phyloP scores from a whole-genome alignment of 2,888 invertebrate genomes.

The Ennomos erosarius region DNA sequence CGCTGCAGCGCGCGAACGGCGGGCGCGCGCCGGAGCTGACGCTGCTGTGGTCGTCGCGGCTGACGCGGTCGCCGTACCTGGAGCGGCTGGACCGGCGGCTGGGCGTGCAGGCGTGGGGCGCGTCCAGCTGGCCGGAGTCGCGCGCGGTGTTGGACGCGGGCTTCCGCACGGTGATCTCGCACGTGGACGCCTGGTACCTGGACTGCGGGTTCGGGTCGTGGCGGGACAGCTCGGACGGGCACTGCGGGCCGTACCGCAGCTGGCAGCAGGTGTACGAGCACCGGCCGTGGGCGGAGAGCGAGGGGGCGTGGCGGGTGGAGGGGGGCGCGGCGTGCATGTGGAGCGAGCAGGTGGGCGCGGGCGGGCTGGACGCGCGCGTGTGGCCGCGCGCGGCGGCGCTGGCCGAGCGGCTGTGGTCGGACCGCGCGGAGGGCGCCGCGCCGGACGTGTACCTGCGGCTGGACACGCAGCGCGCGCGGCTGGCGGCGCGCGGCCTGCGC shows the following conservation, averaged over 20 bases:
- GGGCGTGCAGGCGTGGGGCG: conserved; percentile 93
- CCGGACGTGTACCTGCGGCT: conserved; percentile 89
- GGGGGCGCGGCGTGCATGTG: conserved; percentile 94
- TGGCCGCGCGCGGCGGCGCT: conserved; percentile 94
- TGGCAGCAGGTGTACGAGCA: conserved; percentile 96
- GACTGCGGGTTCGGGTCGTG: conserved; percentile 95
- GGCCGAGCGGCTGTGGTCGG: conserved; percentile 92
- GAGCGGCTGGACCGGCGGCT: conserved; percentile 83
- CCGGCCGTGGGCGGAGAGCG: conserved; percentile 88
- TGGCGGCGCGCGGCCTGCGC: conserved; percentile 86
- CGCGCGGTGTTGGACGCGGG: conserved; percentile 91
- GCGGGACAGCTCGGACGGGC: conserved; percentile 93
- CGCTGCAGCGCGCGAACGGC: conserved; percentile 87
- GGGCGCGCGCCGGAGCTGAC: conserved; percentile 84
- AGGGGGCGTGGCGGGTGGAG: conserved; percentile 78
- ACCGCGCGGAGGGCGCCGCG: conserved; percentile 79
- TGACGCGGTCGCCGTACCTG: conserved; percentile 90
- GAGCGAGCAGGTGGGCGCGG: conserved; percentile 92
- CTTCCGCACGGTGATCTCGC: conserved; percentile 91
- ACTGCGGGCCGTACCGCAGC: conserved; percentile 94
- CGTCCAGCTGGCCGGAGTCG: conserved; percentile 92
- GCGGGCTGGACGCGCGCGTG: conserved; percentile 90
- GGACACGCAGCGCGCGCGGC: conserved; percentile 87
- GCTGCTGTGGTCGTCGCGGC: conserved; percentile 91
- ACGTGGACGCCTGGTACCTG: conserved; percentile 95